Evolutionary conservation across 1,140 invertebrate species (phyloP), one percentile per base, ranked within the genome.

Genomic region (Nautilus pompilius): DNA sequence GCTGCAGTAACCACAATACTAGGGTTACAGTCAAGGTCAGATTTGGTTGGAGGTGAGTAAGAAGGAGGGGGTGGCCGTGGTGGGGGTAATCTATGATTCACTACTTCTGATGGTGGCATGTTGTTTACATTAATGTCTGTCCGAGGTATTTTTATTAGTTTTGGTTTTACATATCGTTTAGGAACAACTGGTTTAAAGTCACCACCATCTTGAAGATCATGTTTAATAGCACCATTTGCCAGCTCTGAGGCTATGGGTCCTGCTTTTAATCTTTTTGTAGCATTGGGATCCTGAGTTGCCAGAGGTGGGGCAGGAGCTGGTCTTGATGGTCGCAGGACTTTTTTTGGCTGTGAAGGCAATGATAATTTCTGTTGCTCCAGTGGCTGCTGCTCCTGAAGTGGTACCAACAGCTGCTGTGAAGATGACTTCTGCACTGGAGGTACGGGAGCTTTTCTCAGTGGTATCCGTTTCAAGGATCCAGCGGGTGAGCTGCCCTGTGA

Each of bases 101-200:
- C 60, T 15, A 51, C 22, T 26, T 59, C 57, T 20, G 60, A 58
- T 46, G 30, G 57, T 8, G 46, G 33, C 5, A 56, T 51, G 13
- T 36, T 41, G 48, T 63, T 45, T 46, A 63, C 26, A 29, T 66
- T 59, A 4, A 62, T 59, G 55, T 66, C 62, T 41, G 29, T 58
- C 41, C 56, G 54, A 17, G 65, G 57, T 15, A 66, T 51, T 66
- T 66, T 66, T 24, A 57, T 24, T 55, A 66, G 56, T 55, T 66
- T 66, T 17, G 65, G 65, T 51, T 66, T 66, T 22, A 66, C 60
- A 62, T 48, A 66, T 29, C 65, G 26, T 66, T 66, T 66, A 22
- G 65, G 65, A 22, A 66, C 51, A 24, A 54, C 60, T 54, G 65
- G 65, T 59, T 66, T 66, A 30, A 24, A 5, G 5, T 30, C 17